These are phyloP conservation scores for Petromus typicus DNA, from an alignment of 2,113 vertebrate genomes.

Conservation along the genomic window DNA sequence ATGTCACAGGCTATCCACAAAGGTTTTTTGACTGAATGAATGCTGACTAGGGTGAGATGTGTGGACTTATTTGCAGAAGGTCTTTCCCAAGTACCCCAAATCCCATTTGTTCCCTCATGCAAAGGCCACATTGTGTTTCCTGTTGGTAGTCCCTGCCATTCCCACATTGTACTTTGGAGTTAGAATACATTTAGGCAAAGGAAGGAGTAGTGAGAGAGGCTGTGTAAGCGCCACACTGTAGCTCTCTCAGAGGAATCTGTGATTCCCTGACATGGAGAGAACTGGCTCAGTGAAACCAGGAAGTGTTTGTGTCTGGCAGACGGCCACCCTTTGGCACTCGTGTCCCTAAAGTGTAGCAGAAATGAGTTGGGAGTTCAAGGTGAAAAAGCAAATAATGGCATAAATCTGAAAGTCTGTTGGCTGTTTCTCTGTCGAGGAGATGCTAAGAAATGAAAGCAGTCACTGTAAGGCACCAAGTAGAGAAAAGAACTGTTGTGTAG, in stretches of 20 bases:
- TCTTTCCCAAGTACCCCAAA: background rate
- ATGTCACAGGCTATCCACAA: background rate
- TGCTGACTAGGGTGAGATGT: background rate
- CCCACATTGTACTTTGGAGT: background rate
- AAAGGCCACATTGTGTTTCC: constrained; percentile 44
- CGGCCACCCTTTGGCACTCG: constrained; percentile 64
- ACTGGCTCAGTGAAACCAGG: constrained; percentile 29
- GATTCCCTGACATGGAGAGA: constrained; percentile 58
- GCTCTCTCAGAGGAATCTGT: constrained; percentile 48
- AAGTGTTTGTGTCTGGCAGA: constrained; percentile 68
- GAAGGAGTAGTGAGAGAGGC: background rate
- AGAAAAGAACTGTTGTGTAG: constrained; percentile 63
- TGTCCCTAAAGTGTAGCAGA: constrained; percentile 63
- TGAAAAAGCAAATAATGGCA: constrained; percentile 80
- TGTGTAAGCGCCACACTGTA: background rate
- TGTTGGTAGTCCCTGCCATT: constrained; percentile 55
- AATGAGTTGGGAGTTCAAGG: constrained; percentile 81
- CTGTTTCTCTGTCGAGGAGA: constrained; percentile 65
- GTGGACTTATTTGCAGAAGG: background rate
- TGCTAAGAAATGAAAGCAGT: constrained; percentile 69
- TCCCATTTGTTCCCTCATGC: background rate
- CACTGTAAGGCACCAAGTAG: constrained; percentile 50
- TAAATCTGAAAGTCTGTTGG: constrained; percentile 69
- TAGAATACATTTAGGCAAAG: constrained; percentile 40
- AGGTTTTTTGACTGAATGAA: background rate